Evolutionary conservation across 2,888 invertebrate genomes (phyloP), one percentile per base, ranked within the genome.

Genomic region (Macaria notata): DNA sequence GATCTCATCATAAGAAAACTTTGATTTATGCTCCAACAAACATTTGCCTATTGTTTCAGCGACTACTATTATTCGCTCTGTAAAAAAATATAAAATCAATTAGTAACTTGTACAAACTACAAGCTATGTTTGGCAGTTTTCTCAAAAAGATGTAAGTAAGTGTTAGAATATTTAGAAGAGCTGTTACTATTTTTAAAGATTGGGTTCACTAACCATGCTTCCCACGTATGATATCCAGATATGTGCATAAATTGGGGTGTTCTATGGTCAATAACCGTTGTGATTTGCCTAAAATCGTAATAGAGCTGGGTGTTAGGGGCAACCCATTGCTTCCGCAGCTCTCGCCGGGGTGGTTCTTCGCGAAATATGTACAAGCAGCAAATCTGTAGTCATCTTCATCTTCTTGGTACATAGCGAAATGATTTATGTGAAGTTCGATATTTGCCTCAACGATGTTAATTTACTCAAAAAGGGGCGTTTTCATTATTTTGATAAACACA

Each of bases 171-270:
- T 1, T 19, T 19, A 19, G 19, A 19, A 19, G 19, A 2, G 19
- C 19, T n/a, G n/a, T n/a, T n/a, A n/a, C n/a, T n/a, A n/a, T n/a
- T n/a, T n/a, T n/a, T n/a, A n/a, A n/a, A n/a, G n/a, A n/a, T n/a
- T n/a, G n/a, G n/a, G n/a, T n/a, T n/a, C n/a, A n/a, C 76, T 84
- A 89, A 97, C 98, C 98, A 93, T 98, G 98, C 92, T 98, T 98
- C 66, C 98, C 97, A 69, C 98, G 93, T 64, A 97, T 95, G 54
- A 99, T 94, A 84, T 98, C 98, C 45, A 99, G 89, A 86, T 99
- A 99, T 59, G 95, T 94, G 74, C 98, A 98, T 50, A 99, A 91
- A 86, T 97, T 94, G 0, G 94, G 94, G 83, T 98, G 97, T 59
- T 94, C 92, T 51, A 98, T 88, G 0, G 94, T 94, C 76, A 96